Evolutionary conservation across 2,888 invertebrate genomes (phyloP), one percentile per base, ranked within the genome.

Genomic region (Timema podura): DNA sequence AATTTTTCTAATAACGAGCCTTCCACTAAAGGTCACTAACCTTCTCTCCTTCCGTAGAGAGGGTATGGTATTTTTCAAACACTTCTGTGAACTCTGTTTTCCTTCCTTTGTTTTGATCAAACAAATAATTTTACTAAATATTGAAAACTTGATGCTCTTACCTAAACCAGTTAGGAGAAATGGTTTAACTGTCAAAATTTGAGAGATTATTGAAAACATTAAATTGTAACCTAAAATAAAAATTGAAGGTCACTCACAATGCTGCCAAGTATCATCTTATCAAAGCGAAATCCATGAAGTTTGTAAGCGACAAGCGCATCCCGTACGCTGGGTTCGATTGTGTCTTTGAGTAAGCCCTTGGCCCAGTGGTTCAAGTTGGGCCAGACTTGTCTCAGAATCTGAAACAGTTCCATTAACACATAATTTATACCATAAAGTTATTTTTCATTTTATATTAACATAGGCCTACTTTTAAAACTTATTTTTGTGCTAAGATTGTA

Each of bases 321-420:
- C 13, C 90, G 87, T 65, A 95, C 89, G 44, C 88, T 89, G 9
- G 96, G 96, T 80, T 97, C 95, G 74, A 99, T 93, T 11, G 88
- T 86, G 69, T 93, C 91, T 78, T 92, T 91, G 69, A 98, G 87
- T 68, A 98, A 83, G 74, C 87, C 89, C 76, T 92, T 88, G 0
- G 92, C 92, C 81, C 90, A 98, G 74, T 93, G 91, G 79, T 96
- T 97, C 71, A 98, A 93, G 81, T 94, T 95, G 5, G 98, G 98
- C 98, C 98, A 99, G 65, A 96, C 87, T 86, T 96, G 96, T 68
- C 91, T 88, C 6, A 93, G 81, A 69, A 94, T 91, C 93, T 93
- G 78, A 7, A 30, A 30, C 30, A 30, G 30, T 30, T 30, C 30
- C 30, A 30, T 30, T 30, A 30, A 30, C 30, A 30, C 3, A 2